phyloP scores from a whole-genome alignment of 2,888 invertebrate genomes.

The Abscondita cerata region DNA sequence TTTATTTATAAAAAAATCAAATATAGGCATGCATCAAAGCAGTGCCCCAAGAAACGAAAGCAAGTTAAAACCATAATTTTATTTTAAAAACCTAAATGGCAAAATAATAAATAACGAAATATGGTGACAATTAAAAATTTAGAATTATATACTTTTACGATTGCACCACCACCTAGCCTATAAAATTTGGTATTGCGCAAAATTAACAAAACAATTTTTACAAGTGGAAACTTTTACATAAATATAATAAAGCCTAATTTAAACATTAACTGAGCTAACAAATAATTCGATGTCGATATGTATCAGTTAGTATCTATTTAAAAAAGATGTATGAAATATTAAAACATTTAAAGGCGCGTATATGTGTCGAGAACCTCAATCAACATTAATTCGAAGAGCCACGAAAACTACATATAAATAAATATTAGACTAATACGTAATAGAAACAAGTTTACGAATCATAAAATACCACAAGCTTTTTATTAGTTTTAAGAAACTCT shows the following conservation, averaged over 20 bases:
- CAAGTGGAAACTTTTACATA: neutral
- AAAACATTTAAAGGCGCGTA: conserved; percentile 7
- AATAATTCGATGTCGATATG: conserved; percentile 32
- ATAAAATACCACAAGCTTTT: conserved; percentile 8
- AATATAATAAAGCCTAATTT: conserved; percentile 5
- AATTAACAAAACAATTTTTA: conserved; percentile 16
- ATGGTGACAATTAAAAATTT: conserved; percentile 35
- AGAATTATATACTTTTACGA: conserved; percentile 53
- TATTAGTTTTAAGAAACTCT: neutral
- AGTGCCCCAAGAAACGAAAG: too few relatives aligned
- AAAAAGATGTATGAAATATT: conserved; percentile 12
- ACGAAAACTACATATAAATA: neutral
- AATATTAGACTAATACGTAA: neutral
- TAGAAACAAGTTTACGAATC: neutral
- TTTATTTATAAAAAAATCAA: too few relatives aligned
- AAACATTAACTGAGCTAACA: conserved; percentile 13
- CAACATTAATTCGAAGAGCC: neutral
- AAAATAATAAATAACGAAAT: neutral
- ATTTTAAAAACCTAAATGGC: too few relatives aligned
- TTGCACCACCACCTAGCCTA: conserved; percentile 58
- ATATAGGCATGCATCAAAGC: too few relatives aligned
- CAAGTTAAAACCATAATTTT: too few relatives aligned
- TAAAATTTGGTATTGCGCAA: conserved; percentile 45
- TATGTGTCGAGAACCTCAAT: neutral
- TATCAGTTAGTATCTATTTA: conserved; percentile 14